Conservation (phyloP, 2,113 vertebrate species). For the Pagrus major region DNA sequence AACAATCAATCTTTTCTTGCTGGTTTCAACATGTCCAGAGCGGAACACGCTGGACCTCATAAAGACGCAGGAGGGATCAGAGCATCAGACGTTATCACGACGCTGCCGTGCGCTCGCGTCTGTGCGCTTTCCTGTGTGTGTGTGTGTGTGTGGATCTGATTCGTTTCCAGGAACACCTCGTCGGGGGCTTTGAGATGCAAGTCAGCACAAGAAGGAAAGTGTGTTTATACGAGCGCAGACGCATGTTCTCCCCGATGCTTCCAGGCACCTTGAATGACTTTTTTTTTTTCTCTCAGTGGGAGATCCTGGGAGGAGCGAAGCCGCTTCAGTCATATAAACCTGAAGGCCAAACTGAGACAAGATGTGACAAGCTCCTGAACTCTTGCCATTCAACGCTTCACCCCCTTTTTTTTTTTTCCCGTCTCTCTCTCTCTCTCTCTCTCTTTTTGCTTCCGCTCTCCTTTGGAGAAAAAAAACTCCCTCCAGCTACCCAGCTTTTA, state of each 20-base stretch:
- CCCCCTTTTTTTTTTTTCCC: too few relatives aligned
- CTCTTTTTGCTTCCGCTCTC: slow-evolving; percentile 59
- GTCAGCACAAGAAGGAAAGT: slow-evolving; percentile 85
- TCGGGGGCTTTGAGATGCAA: slow-evolving; percentile 82
- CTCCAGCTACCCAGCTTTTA: slow-evolving; percentile 74
- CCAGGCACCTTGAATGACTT: slow-evolving; percentile 80
- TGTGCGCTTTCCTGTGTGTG: slow-evolving; percentile 24
- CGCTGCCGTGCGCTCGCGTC: slow-evolving; percentile 8
- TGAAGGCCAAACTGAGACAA: slow-evolving; percentile 81
- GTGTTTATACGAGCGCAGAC: slow-evolving; percentile 77
- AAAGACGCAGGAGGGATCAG: slow-evolving; percentile 34
- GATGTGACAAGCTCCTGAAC: slow-evolving; percentile 84
- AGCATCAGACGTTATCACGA: slow-evolving; percentile 56
- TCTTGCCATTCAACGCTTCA: slow-evolving; percentile 74
- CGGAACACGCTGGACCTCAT: slow-evolving; percentile 66
- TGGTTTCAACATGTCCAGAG: slow-evolving; percentile 79
- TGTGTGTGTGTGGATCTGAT: slow-evolving; percentile 61
- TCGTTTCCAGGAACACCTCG: slow-evolving; percentile 82
- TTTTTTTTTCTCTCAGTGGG: slow-evolving; percentile 65
- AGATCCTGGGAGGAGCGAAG: slow-evolving; percentile 84
- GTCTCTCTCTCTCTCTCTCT: slow-evolving; percentile 51
- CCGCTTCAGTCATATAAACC: slow-evolving; percentile 77
- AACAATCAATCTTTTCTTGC: slow-evolving; percentile 78
- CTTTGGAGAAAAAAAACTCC: slow-evolving; percentile 54
- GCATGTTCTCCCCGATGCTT: slow-evolving; percentile 76